A percentile compares a stretch with the other conserved stretches of the same genome.
Conservation (phyloP, 2,888 invertebrate species). For the Drosophila greeni region DNA sequence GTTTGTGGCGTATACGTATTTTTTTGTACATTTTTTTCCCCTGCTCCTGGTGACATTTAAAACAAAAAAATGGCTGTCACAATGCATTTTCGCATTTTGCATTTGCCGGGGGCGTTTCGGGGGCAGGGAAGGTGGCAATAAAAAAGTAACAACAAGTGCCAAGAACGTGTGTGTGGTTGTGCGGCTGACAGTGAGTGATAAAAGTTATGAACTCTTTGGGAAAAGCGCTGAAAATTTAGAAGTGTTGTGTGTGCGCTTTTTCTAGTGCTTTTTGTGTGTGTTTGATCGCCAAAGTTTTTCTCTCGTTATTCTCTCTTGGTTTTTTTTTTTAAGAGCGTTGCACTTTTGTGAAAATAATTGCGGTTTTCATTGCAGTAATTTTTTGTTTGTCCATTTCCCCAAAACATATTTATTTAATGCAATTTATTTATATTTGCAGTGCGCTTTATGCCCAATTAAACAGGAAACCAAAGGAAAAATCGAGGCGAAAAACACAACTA, state of each 20-base stretch:
- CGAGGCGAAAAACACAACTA: background rate
- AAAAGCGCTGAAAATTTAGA: slow-evolving; percentile 38
- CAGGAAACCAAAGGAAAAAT: slow-evolving; percentile 16
- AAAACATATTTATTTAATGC: slow-evolving; percentile 37
- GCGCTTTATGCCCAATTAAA: slow-evolving; percentile 36
- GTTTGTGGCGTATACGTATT: slow-evolving; percentile 31
- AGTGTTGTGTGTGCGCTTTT: slow-evolving; percentile 22
- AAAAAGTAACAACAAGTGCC: slow-evolving; percentile 45
- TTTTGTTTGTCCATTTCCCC: slow-evolving; percentile 7
- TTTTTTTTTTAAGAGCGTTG: background rate
- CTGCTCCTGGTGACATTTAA: slow-evolving; percentile 41
- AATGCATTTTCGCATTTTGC: slow-evolving; percentile 43
- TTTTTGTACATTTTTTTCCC: slow-evolving; percentile 19
- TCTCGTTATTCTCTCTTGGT: background rate
- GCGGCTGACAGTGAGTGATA: slow-evolving; percentile 64
- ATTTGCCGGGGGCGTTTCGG: slow-evolving; percentile 10
- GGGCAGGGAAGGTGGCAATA: slow-evolving; percentile 33
- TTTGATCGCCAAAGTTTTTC: slow-evolving; percentile 3
- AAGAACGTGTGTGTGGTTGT: slow-evolving; percentile 18
- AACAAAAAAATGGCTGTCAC: slow-evolving; percentile 44
- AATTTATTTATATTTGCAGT: slow-evolving; percentile 39
- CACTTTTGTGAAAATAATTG: slow-evolving; percentile 39
- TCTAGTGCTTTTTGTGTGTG: slow-evolving; percentile 9
- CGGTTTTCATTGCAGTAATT: slow-evolving; percentile 25
- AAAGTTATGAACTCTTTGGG: slow-evolving; percentile 61